Percentiles rank a stretch among this genome's conserved stretches.
These are phyloP conservation scores for Lagodon rhomboides DNA, from an alignment of 2,797 vertebrate genomes.

Conservation along the genomic window DNA sequence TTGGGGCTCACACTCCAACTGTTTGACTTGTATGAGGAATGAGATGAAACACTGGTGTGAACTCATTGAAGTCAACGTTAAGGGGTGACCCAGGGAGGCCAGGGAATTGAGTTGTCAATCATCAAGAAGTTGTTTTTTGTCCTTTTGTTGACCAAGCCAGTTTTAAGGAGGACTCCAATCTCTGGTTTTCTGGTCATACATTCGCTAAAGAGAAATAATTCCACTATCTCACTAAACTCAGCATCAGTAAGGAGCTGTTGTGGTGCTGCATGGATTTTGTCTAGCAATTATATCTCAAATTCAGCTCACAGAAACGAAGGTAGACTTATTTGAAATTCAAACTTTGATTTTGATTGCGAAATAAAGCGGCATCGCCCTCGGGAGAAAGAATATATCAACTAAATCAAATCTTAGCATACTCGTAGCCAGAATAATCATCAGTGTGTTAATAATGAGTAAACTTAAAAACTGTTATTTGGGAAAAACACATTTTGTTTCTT, in stretches of 20 bases:
- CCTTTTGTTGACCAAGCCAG: neutral
- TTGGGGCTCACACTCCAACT: neutral
- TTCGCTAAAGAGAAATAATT: conserved; percentile 2
- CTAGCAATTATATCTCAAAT: conserved; percentile 1
- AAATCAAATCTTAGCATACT: no score
- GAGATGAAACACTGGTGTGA: neutral
- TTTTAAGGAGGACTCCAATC: neutral
- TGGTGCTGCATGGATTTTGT: neutral
- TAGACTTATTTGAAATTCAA: neutral
- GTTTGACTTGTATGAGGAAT: neutral
- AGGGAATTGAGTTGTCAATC: conserved; percentile 11
- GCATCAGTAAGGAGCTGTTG: neutral
- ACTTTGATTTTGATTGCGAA: neutral
- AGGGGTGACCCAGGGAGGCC: neutral
- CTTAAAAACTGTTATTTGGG: no score
- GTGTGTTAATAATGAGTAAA: no score
- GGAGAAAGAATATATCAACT: no score
- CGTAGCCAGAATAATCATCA: no score
- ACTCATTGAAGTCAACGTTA: conserved; percentile 1
- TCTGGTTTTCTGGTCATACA: neutral
- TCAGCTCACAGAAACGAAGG: neutral
- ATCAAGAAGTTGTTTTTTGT: conserved; percentile 2
- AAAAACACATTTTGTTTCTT: no score
- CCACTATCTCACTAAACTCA: conserved; percentile 3
- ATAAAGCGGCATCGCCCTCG: no score